A percentile compares a stretch with the other conserved stretches of the same genome.
These are phyloP conservation scores for Apodemia duryi DNA, from an alignment of 2,888 invertebrate genomes.

Conservation along the genomic window DNA sequence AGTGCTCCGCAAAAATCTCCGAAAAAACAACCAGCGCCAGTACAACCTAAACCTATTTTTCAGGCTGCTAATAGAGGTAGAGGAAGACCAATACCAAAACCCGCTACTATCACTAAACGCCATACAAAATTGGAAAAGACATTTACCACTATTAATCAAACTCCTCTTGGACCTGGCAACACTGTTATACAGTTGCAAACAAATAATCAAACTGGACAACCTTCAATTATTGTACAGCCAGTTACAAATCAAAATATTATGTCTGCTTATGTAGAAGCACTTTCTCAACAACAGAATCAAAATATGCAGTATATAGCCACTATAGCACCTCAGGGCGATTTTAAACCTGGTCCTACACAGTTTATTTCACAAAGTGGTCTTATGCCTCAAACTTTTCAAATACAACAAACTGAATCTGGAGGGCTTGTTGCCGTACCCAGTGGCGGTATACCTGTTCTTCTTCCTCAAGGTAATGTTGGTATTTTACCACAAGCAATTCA, in stretches of 20 bases:
- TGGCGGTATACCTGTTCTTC: constrained; percentile 76
- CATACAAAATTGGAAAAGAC: constrained; percentile 73
- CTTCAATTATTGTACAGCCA: constrained; percentile 85
- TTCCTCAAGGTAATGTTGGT: constrained; percentile 75
- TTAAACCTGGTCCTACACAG: constrained; percentile 75
- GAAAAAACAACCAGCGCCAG: constrained; percentile 66
- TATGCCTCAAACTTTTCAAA: constrained; percentile 79
- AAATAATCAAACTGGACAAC: constrained; percentile 75
- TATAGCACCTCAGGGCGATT: constrained; percentile 81
- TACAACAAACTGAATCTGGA: constrained; percentile 81
- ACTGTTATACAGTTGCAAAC: constrained; percentile 80
- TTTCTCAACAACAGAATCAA: constrained; percentile 84
- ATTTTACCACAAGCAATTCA: constrained; percentile 72
- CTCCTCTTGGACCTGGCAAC: constrained; percentile 63
- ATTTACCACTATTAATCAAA: constrained; percentile 67
- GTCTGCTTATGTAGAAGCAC: constrained; percentile 83
- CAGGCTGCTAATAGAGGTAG: constrained; percentile 64
- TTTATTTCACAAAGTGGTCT: constrained; percentile 76
- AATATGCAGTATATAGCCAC: constrained; percentile 89
- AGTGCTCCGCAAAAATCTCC: constrained; percentile 67
- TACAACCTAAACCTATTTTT: constrained; percentile 73
- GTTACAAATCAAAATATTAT: constrained; percentile 79
- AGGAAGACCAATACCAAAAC: constrained; percentile 70
- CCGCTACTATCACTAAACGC: constrained; percentile 65
- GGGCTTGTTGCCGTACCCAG: constrained; percentile 81